phyloP scores from a whole-genome alignment of 2,113 vertebrate species.

The Oreocharis arfaki region DNA sequence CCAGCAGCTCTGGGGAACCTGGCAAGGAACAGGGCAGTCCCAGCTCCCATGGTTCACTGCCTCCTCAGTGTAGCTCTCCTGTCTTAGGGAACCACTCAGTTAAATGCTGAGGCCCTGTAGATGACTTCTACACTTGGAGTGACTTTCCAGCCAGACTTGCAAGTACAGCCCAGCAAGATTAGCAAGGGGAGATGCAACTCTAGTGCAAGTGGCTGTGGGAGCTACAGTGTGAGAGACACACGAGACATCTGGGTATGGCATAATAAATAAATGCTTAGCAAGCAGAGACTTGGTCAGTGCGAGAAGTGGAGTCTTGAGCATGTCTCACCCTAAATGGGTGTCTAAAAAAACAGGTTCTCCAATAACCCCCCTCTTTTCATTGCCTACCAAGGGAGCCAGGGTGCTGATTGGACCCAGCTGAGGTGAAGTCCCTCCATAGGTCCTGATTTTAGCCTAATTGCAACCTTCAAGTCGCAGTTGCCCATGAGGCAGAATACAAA shows the following conservation, averaged over 20 bases:
- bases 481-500: neutral
- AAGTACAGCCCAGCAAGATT: neutral
- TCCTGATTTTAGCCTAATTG: neutral
- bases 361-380: neutral
- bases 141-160: neutral
- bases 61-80: neutral
- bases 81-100: neutral
- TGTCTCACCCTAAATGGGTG: neutral
- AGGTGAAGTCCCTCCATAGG: neutral
- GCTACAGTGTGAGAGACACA: neutral
- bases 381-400: neutral
- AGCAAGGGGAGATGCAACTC: neutral
- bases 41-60: neutral
- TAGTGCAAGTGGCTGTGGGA: neutral
- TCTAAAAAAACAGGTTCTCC: neutral
- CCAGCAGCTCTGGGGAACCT: neutral
- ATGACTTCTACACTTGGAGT: neutral
- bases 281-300: neutral
- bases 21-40: neutral
- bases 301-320: neutral
- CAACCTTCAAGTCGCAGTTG: fast-evolving
- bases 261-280: neutral
- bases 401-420: fast-evolving
- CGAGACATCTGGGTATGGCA: neutral
- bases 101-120: neutral